Conservation (phyloP, 1,140 invertebrate genomes). For the Apis cerana region DNA sequence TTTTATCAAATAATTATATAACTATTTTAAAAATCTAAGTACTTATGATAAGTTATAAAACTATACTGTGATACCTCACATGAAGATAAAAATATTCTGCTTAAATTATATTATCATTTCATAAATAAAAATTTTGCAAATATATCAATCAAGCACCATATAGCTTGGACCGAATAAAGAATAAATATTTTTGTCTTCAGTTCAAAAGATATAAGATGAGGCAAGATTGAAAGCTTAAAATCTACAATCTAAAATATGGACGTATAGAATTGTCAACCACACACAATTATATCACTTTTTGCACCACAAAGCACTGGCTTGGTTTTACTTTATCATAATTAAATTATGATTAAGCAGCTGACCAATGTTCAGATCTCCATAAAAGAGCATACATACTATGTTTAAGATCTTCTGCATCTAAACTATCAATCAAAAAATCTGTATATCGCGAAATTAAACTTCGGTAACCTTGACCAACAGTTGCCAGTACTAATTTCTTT, state of each 20-base stretch:
- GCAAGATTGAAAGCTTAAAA: constrained; percentile 35
- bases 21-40: constrained; percentile 19
- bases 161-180: constrained; percentile 40
- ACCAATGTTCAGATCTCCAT: constrained; percentile 89
- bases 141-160: constrained; percentile 39
- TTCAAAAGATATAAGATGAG: constrained; percentile 29
- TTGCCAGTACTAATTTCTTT: constrained; percentile 85
- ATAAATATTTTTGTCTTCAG: constrained; percentile 30
- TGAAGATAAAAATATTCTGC: constrained; percentile 42
- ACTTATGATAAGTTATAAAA: constrained; percentile 31
- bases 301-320: constrained; percentile 58
- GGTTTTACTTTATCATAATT: constrained; percentile 32
- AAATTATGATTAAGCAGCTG: constrained; percentile 79
- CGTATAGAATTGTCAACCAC: constrained; percentile 56
- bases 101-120: constrained; percentile 9
- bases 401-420: constrained; percentile 77
- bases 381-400: constrained; percentile 87
- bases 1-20: neutral
- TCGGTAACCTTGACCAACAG: constrained; percentile 91
- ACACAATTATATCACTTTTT: constrained; percentile 28
- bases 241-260: constrained; percentile 59
- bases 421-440: constrained; percentile 81
- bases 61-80: constrained; percentile 29
- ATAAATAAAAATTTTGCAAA: constrained; percentile 25
- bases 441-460: constrained; percentile 88